Evolutionary conservation across 2,797 vertebrate genomes (phyloP), one percentile per base, ranked within the genome.

Genomic region (Epinephelus coioides): DNA sequence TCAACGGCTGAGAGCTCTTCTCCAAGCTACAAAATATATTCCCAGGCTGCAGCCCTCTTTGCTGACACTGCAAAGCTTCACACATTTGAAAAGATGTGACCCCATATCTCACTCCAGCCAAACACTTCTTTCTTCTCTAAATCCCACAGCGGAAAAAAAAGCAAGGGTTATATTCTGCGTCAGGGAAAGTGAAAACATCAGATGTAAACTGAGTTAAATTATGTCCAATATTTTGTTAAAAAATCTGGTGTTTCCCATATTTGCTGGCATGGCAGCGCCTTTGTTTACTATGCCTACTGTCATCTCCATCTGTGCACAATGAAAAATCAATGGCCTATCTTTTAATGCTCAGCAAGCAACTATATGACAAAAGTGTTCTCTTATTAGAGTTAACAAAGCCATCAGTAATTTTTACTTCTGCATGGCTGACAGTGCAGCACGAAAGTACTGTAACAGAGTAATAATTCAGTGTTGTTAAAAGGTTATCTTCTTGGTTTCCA

Each of bases 201-300:
- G 68, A n/a, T 6, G 14, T 21, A 23, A 64, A 55, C 4, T 23
- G 25, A 43, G 54, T 43, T 38, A 40, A 51, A 69, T 59, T 15
- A 40, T 14, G 17, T 38, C n/a, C 40, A 27, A 68, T 49, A 57
- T 49, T 79, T 65, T 27, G 15, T 25, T 8, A 1, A 43, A 49
- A 53, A 60, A 50, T 4, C 14, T 12, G 18, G 44, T 25, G 30
- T 79, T 66, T 68, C 47, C 51, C 44, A 49, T 49, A 47, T 78
- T 43, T 66, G 66, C 66, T 63, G 62, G 65, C 61, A n/a, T 54
- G 40, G 43, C 68, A 11, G 44, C 12, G 25, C 17, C 4, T 61
- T 85, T 81, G 75, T 85, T 85, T 81, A 59, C 78, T 69, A 17
- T 50, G 61, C 34, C 69, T 51, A 64, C 82, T 79, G 72, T 71